Conservation (phyloP, 2,888 invertebrate genomes). For the Cosmorhoe ocellata region DNA sequence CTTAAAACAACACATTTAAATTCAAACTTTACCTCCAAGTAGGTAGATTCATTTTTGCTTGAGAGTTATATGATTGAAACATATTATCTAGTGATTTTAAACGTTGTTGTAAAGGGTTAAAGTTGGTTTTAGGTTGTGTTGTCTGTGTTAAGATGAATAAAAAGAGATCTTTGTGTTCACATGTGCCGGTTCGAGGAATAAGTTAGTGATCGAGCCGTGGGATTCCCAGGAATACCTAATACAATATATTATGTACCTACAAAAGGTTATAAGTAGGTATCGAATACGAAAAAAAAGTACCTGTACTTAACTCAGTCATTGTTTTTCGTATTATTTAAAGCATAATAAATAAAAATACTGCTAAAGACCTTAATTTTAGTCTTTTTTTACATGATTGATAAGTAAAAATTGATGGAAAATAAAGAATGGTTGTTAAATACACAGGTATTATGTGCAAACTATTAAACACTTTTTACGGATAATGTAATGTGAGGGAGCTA, state of each 20-base stretch:
- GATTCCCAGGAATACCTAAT: conserved; percentile 34
- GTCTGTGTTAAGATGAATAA: conserved; percentile 44
- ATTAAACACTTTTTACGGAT: no score
- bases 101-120: neutral
- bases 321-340: no score
- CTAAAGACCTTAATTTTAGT: no score
- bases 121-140: conserved; percentile 2
- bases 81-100: neutral
- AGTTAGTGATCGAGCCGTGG: conserved; percentile 44
- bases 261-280: neutral
- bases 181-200: conserved; percentile 55
- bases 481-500: no score
- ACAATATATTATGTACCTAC: no score
- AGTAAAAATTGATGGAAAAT: no score
- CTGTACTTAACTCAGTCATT: no score
- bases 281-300: neutral
- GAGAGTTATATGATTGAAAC: neutral
- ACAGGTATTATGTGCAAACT: no score
- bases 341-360: no score
- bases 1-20: conserved; percentile 13
- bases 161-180: conserved; percentile 56
- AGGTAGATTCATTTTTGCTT: neutral
- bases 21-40: neutral
- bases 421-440: no score
- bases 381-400: no score